Conservation (phyloP, 1,140 invertebrate genomes). For the Drosophila setifemur region DNA sequence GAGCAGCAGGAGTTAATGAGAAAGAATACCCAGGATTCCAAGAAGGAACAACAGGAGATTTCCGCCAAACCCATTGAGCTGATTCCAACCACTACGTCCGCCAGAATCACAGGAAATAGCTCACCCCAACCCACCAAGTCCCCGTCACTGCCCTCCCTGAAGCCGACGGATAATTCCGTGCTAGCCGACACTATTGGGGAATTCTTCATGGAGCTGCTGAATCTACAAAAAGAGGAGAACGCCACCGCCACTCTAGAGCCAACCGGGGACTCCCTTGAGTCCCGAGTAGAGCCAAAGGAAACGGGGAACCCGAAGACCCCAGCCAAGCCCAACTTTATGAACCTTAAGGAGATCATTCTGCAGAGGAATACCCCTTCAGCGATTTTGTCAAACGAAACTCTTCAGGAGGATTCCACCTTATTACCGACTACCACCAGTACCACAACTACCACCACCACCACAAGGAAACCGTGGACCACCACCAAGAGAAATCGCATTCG, state of each 20-base stretch:
- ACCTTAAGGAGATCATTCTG: constrained; percentile 75
- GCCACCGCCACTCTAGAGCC: constrained; percentile 23
- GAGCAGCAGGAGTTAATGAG: constrained; percentile 51
- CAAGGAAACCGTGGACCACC: constrained; percentile 14
- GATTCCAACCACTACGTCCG: not conserved
- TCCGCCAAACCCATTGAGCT: constrained; percentile 7
- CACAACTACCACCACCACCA: constrained; percentile 17
- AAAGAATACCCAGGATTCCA: not conserved
- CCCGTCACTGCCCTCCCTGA: not conserved
- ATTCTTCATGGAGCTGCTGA: constrained; percentile 77
- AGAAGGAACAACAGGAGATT: constrained; percentile 2
- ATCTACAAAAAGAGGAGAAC: constrained; percentile 67
- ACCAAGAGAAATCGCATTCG: constrained; percentile 52
- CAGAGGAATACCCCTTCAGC: constrained; percentile 51
- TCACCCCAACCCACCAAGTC: constrained; percentile 8
- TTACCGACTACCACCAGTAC: constrained; percentile 11
- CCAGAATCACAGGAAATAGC: not conserved
- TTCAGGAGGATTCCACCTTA: not conserved
- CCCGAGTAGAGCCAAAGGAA: constrained; percentile 59
- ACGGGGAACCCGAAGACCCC: constrained; percentile 1
- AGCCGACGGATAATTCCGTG: constrained; percentile 60
- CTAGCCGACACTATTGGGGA: constrained; percentile 75
- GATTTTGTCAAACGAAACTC: constrained; percentile 20
- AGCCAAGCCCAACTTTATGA: constrained; percentile 70
- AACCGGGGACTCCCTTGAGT: constrained; percentile 41